phyloP scores from a whole-genome alignment of 2,888 invertebrate species.

The Philaethria dido region DNA sequence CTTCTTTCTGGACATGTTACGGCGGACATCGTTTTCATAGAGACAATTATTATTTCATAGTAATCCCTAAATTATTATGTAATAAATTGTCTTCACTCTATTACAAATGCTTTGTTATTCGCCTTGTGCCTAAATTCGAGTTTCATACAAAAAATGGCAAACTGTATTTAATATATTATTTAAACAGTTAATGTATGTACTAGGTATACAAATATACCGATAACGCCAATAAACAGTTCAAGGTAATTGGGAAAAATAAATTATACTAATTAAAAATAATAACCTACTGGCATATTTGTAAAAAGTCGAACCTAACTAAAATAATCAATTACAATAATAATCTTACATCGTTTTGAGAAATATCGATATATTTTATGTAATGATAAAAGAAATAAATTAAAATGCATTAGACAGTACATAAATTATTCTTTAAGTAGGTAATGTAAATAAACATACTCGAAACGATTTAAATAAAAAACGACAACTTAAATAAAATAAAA shows the following conservation, averaged over 20 bases:
- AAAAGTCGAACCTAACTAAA: background rate
- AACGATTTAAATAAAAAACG: no score
- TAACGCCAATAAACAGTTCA: conserved; percentile 9
- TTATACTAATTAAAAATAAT: conserved; percentile 1
- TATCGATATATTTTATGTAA: no score
- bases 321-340: background rate
- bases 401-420: no score
- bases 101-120: background rate
- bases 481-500: no score
- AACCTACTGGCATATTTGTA: background rate
- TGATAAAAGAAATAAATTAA: no score
- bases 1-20: conserved; percentile 52
- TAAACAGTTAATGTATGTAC: conserved; percentile 2
- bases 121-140: background rate
- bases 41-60: background rate
- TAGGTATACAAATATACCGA: no score
- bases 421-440: no score
- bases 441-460: no score
- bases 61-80: background rate
- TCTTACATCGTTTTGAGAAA: no score
- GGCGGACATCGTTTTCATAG: conserved; percentile 34
- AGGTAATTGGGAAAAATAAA: background rate
- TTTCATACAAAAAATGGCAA: background rate
- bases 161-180: background rate
- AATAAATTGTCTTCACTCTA: background rate